phyloP scores from a whole-genome alignment of 53 echinoderm and acorn worm species.

The Hippasteria phrygiana region DNA sequence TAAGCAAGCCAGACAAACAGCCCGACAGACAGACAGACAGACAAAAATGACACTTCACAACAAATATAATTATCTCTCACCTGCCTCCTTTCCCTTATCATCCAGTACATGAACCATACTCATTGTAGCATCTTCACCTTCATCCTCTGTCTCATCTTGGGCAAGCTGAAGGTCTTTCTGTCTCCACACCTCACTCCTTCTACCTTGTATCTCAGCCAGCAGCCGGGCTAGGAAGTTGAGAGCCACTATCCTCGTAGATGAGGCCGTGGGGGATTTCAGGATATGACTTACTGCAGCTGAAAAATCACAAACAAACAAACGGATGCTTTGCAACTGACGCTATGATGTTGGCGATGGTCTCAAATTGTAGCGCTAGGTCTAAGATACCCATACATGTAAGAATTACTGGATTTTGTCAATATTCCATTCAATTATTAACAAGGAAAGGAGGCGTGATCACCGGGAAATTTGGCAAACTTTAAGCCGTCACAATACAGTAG shows the following conservation, averaged over 20 bases:
- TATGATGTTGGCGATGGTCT: not conserved
- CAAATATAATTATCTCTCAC: not conserved
- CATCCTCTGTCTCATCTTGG: not conserved
- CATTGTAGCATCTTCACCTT: not conserved
- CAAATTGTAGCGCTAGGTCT: too few relatives aligned
- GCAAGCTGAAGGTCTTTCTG: not conserved
- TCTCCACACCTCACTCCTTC: not conserved
- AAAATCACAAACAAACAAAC: not conserved
- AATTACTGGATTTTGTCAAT: too few relatives aligned
- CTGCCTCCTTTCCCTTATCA: not conserved
- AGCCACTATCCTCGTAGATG: conserved; percentile 64
- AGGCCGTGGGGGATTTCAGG: conserved; percentile 64
- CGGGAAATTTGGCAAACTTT: too few relatives aligned
- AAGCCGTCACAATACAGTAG: too few relatives aligned
- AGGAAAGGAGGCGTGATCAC: too few relatives aligned
- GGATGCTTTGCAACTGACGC: not conserved
- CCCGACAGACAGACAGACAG: too few relatives aligned
- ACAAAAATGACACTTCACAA: not conserved
- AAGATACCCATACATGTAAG: too few relatives aligned
- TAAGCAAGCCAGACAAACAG: too few relatives aligned
- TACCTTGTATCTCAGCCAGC: conserved; percentile 39
- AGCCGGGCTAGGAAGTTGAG: conserved; percentile 70
- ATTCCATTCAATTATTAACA: too few relatives aligned
- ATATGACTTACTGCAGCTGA: conserved; percentile 60
- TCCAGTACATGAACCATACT: not conserved